These are phyloP conservation scores for Cactoblastis cactorum DNA, from an alignment of 2,888 invertebrate genomes.

Conservation along the genomic window DNA sequence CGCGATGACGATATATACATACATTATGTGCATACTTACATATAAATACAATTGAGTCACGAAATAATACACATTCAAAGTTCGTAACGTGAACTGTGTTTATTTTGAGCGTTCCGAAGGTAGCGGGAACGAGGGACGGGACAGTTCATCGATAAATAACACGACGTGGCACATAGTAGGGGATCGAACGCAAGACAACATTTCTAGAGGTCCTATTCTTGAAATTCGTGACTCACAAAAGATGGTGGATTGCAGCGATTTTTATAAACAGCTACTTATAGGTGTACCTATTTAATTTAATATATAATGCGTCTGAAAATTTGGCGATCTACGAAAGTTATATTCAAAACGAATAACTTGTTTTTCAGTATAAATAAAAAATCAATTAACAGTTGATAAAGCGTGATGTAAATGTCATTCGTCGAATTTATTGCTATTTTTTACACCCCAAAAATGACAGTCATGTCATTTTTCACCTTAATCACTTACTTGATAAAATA, in stretches of 20 bases:
- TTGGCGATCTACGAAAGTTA: no score
- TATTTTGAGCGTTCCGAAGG: constrained; percentile 55
- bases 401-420: no score
- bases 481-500: no score
- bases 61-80: constrained; percentile 29
- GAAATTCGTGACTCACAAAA: not conserved
- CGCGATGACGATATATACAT: constrained; percentile 11
- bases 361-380: no score
- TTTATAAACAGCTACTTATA: no score
- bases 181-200: not conserved
- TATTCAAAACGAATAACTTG: no score
- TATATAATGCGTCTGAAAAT: no score
- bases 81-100: constrained; percentile 40
- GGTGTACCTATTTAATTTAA: no score
- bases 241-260: not conserved
- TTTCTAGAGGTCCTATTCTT: not conserved
- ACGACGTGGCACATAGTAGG: not conserved
- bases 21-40: constrained; percentile 11
- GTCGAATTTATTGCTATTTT: no score
- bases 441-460: no score
- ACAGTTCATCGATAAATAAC: constrained; percentile 56
- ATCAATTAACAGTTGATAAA: no score
- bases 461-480: no score
- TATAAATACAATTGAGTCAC: not conserved
- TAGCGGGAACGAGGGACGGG: constrained; percentile 71